These are phyloP conservation scores for Andrena camellia DNA, from an alignment of 2,888 invertebrate species.

Conservation along the genomic window DNA sequence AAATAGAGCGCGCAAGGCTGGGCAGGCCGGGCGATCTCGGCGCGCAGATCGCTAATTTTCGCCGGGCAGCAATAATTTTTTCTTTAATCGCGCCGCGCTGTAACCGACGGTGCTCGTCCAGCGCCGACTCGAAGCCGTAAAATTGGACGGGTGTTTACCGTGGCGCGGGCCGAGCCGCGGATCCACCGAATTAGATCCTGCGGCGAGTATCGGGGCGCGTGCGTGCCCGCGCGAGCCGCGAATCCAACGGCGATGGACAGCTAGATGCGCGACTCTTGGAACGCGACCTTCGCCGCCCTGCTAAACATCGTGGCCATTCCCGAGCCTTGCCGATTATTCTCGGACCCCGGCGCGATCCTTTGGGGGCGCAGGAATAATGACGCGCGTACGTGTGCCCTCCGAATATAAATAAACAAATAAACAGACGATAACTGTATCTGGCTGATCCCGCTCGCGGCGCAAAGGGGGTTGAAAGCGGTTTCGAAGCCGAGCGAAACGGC, in stretches of 20 bases:
- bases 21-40: conserved; percentile 10
- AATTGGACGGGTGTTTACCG: conserved; percentile 22
- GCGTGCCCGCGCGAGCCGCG: background rate
- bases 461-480: no score
- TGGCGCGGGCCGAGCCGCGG: background rate
- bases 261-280: background rate
- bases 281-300: background rate
- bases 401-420: no score
- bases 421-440: no score
- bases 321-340: no score
- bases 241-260: background rate
- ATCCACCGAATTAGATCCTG: conserved; percentile 20
- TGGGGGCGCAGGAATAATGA: no score
- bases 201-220: conserved; percentile 7
- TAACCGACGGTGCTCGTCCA: background rate
- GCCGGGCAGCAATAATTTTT: conserved; percentile 9
- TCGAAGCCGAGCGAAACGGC: background rate
- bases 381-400: no score
- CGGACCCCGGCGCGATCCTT: no score
- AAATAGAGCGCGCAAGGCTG: conserved; percentile 46
- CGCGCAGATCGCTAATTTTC: conserved; percentile 21
- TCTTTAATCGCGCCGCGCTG: background rate
- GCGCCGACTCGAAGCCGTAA: background rate
- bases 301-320: no score
- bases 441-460: no score